A percentile compares a stretch with the other conserved stretches of the same genome.
These are phyloP conservation scores for Sisor rabdophorus DNA, from an alignment of 2,113 vertebrate genomes.

Conservation along the genomic window DNA sequence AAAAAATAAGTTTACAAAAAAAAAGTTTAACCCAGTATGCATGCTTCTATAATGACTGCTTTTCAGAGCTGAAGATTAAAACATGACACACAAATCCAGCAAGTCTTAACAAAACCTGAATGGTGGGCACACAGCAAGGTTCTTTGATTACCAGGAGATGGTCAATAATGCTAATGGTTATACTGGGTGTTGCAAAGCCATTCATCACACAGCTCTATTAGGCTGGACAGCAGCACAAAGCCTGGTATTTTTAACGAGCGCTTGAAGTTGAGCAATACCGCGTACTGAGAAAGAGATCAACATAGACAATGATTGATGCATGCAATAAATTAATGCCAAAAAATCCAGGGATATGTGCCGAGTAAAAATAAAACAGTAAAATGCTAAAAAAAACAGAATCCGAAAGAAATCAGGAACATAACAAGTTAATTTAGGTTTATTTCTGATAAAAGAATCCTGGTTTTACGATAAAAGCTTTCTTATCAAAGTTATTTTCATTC, in stretches of 20 bases:
- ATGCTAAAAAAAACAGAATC: background rate
- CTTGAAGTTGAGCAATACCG: slow-evolving; percentile 7
- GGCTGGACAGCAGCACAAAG: slow-evolving; percentile 48
- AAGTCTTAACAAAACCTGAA: slow-evolving; percentile 42
- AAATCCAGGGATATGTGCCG: background rate
- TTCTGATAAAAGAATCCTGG: slow-evolving; percentile 34
- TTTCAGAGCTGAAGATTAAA: slow-evolving; percentile 31
- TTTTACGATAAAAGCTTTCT: slow-evolving; percentile 49
- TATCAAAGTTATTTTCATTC: slow-evolving; percentile 49
- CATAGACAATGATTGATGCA: slow-evolving; percentile 11
- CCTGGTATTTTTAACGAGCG: background rate
- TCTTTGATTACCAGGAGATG: slow-evolving; percentile 47
- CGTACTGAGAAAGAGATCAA: background rate
- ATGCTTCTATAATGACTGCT: background rate
- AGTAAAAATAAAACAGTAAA: background rate
- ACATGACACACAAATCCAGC: slow-evolving; percentile 23
- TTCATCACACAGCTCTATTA: slow-evolving; percentile 50
- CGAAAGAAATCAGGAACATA: slow-evolving; percentile 37
- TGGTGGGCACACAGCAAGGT: slow-evolving; percentile 19
- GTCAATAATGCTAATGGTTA: slow-evolving; percentile 59
- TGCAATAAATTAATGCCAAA: slow-evolving; percentile 10
- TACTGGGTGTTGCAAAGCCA: slow-evolving; percentile 43
- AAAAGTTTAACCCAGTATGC: slow-evolving; percentile 12
- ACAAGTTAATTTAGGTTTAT: slow-evolving; percentile 29
- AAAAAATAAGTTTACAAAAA: slow-evolving; percentile 3